Evolutionary conservation across 2,797 vertebrate genomes (phyloP), one percentile per base, ranked within the genome.

Genomic region (Sebastes diploproa): DNA sequence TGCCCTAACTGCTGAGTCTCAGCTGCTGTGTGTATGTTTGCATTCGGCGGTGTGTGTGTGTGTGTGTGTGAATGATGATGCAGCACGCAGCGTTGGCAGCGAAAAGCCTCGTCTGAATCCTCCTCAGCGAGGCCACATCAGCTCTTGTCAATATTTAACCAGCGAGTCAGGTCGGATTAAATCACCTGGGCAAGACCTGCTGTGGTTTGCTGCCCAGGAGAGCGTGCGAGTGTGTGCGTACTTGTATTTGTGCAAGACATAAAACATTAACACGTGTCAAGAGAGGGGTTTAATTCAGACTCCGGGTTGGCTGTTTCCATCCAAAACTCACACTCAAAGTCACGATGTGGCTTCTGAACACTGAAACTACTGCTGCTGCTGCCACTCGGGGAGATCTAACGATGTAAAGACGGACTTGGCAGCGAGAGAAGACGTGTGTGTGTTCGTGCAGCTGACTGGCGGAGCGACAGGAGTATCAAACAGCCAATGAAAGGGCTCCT

Each of bases 121-220:
- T 83, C 55, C 77, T 86, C 79, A 14, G 63, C 12, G 9, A 89
- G 87, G 86, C 87, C 92, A 87, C 85, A 88, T 86, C 86, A 89
- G 78, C 88, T 91, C 91, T 94, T 93, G 94, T 96, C 95, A 96
- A 96, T 96, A 96, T 96, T 97, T 96, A 96, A 97, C 93, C 89
- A 93, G 87, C 88, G 69, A 93, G 91, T 95, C 94, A 90, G 90
- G 86, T 81, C 79, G 58, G 83, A 95, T 96, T 93, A 96, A 91
- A 94, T 95, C 91, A 86, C 92, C 93, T 94, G 88, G 87, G 84
- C 77, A 78, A 89, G 90, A 90, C 81, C 78, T 56, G 85, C 87
- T 74, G 84, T 27, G 80, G 66, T 83, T 50, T 58, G 16, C 32
- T 30, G 36, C 80, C 64, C n/a, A 16, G 76, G 70, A 81, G 68